Conservation (phyloP, 2,797 vertebrate species). For the Sylvia borin region DNA sequence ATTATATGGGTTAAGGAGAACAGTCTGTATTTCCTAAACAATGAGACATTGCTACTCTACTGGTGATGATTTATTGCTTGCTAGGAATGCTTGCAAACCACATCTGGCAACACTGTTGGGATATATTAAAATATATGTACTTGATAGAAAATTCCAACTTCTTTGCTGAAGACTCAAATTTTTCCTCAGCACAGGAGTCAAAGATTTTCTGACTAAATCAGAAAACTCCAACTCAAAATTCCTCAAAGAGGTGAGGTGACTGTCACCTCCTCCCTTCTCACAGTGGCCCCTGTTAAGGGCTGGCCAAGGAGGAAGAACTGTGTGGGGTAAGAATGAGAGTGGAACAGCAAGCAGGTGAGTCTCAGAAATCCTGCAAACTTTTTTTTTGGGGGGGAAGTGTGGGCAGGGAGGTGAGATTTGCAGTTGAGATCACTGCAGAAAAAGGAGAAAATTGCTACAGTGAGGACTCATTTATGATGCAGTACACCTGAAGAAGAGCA, state of each 20-base stretch:
- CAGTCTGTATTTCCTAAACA: background rate
- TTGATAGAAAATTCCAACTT: background rate
- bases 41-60: background rate
- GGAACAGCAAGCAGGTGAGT: background rate
- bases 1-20: background rate
- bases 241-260: background rate
- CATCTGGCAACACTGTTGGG: background rate
- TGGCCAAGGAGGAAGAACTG: rapidly evolving
- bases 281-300: rapidly evolving
- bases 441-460: background rate
- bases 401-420: background rate
- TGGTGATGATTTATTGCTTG: background rate
- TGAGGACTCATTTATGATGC: background rate
- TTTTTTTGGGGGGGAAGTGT: too few relatives aligned
- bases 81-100: background rate
- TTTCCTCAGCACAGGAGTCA: background rate
- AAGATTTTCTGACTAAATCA: background rate
- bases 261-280: background rate
- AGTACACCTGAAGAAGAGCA: background rate
- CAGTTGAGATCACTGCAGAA: background rate
- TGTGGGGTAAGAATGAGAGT: rapidly evolving
- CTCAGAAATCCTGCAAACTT: background rate
- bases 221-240: background rate
- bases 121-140: background rate
- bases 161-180: background rate